A percentile compares a stretch with the other conserved stretches of the same genome.
Conservation (phyloP, 2,797 vertebrate genomes). For the Tokudaia tokunoshimensis region DNA sequence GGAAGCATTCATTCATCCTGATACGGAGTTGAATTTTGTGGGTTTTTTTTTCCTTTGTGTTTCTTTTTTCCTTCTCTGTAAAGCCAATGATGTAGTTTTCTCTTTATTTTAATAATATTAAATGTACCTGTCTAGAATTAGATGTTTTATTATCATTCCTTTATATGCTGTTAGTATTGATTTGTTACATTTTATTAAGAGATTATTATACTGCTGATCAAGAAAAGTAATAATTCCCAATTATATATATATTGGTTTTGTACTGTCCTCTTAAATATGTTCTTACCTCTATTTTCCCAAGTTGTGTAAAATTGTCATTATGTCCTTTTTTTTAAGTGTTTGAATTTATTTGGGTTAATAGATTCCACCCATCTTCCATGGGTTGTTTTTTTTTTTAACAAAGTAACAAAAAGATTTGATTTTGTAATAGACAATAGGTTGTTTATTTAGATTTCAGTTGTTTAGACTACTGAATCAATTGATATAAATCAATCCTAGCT, state of each 20-base stretch:
- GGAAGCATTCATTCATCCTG: not conserved
- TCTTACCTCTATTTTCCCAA: conserved; percentile 13
- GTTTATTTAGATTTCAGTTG: conserved; percentile 8
- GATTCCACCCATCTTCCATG: too few species aligned
- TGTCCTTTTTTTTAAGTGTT: not conserved
- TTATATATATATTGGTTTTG: not conserved
- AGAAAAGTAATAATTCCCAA: conserved; percentile 5
- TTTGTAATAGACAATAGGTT: conserved; percentile 2
- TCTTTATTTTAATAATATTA: conserved; percentile 35
- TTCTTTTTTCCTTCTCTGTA: not conserved
- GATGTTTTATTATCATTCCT: not conserved
- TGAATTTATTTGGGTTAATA: conserved; percentile 32
- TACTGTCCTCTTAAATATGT: not conserved
- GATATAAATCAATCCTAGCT: conserved; percentile 1
- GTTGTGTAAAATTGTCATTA: not conserved
- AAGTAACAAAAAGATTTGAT: not conserved
- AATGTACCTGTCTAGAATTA: conserved; percentile 19
- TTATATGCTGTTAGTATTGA: conserved; percentile 28
- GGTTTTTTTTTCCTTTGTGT: too few species aligned
- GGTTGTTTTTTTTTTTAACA: not conserved
- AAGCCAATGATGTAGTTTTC: not conserved
- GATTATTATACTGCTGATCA: conserved; percentile 10
- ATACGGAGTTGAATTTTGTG: conserved; percentile 16
- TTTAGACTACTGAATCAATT: conserved; percentile 42
- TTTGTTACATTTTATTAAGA: conserved; percentile 56